Conservation (phyloP, 2,113 vertebrate genomes). For the Phyllostomus discolor region DNA sequence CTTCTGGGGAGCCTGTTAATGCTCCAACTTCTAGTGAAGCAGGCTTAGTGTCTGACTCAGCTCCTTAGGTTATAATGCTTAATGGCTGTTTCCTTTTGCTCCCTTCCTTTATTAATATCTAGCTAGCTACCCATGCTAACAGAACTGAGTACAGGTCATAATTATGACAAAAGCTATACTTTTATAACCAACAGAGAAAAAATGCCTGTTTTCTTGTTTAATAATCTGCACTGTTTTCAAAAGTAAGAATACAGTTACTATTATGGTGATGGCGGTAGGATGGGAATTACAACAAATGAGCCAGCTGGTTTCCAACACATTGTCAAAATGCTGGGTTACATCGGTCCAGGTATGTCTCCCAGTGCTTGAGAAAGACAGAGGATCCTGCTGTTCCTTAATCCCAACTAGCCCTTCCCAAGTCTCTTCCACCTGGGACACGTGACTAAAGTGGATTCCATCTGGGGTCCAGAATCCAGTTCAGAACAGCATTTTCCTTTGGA, state of each 20-base stretch:
- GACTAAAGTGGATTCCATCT: neutral
- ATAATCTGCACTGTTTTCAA: neutral
- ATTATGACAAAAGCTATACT: neutral
- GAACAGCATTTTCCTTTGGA: constrained; percentile 1
- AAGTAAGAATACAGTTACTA: neutral
- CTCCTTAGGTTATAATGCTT: no score
- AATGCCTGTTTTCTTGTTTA: neutral
- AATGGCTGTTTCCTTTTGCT: no score
- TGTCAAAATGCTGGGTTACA: neutral
- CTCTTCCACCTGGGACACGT: neutral
- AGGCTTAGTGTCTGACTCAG: no score
- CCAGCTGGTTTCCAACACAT: neutral
- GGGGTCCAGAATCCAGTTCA: constrained; percentile 39
- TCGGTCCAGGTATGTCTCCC: neutral
- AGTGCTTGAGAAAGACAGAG: neutral
- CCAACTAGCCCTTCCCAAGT: neutral
- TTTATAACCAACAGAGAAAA: neutral
- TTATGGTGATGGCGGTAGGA: neutral
- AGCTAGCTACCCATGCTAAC: no score
- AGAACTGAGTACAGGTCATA: neutral
- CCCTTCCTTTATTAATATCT: no score
- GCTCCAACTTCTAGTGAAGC: no score
- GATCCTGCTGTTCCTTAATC: neutral
- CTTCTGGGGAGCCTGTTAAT: no score
- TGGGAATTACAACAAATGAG: no score